These are phyloP conservation scores for Drosophila lacicola DNA, from an alignment of 2,888 invertebrate species.

Conservation along the genomic window DNA sequence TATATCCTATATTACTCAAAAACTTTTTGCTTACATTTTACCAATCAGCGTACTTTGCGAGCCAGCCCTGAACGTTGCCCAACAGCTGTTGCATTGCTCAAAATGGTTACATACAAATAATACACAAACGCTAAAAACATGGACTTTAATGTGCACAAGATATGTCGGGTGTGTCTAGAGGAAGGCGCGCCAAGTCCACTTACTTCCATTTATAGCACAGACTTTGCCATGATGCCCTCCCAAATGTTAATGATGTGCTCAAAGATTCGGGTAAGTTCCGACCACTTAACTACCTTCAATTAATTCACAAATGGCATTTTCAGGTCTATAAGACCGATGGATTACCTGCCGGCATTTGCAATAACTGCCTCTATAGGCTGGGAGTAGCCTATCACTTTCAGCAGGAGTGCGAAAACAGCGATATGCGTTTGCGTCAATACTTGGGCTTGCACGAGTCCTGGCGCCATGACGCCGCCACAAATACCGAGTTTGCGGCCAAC, in stretches of 20 bases:
- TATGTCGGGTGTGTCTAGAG: conserved; percentile 88
- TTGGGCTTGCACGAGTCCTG: conserved; percentile 85
- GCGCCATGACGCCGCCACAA: conserved; percentile 86
- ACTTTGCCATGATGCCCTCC: conserved; percentile 87
- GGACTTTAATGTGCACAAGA: conserved; percentile 86
- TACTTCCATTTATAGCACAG: conserved; percentile 87
- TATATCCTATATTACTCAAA: background rate
- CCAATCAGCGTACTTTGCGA: background rate
- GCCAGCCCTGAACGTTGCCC: conserved; percentile 7
- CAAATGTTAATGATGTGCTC: conserved; percentile 88
- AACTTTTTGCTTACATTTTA: background rate
- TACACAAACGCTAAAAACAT: conserved; percentile 56
- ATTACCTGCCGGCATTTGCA: conserved; percentile 87
- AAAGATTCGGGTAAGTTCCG: conserved; percentile 86
- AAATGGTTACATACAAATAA: conserved; percentile 37
- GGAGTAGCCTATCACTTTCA: conserved; percentile 88
- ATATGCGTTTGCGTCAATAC: conserved; percentile 87
- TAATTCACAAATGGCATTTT: background rate
- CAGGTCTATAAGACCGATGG: conserved; percentile 87
- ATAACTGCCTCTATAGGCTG: conserved; percentile 88
- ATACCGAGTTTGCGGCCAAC: conserved; percentile 85
- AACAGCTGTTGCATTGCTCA: conserved; percentile 34
- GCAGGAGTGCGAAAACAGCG: conserved; percentile 88
- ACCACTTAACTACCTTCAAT: background rate
- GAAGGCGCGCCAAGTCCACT: conserved; percentile 87